These are phyloP conservation scores for Cathartes aura DNA, from an alignment of 2,113 vertebrate genomes.

Conservation along the genomic window DNA sequence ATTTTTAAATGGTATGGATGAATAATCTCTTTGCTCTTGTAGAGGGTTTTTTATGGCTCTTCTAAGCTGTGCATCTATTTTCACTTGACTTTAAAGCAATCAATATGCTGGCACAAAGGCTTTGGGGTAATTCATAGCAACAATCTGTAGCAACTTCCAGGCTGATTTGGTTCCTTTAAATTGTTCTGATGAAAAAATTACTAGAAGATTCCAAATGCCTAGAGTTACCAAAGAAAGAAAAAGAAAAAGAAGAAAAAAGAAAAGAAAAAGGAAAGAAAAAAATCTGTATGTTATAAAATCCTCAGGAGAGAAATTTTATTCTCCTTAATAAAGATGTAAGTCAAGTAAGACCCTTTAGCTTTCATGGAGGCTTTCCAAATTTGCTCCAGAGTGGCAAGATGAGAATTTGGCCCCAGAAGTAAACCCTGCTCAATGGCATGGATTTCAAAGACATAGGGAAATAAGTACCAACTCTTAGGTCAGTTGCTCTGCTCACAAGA, in stretches of 20 bases:
- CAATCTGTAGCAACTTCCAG: constrained; percentile 40
- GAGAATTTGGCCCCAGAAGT: background rate
- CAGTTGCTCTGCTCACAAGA: background rate
- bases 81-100: constrained; percentile 58
- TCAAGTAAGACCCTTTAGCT: background rate
- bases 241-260: background rate
- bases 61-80: constrained; percentile 54
- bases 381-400: background rate
- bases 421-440: background rate
- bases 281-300: background rate
- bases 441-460: background rate
- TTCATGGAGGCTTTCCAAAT: background rate
- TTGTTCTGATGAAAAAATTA: constrained; percentile 25
- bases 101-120: constrained; percentile 46
- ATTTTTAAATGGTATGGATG: constrained; percentile 31
- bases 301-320: background rate
- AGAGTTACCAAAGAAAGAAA: background rate
- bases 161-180: constrained; percentile 41
- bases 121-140: constrained; percentile 59
- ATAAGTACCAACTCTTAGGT: background rate
- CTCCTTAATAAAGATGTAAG: background rate
- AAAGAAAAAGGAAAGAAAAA: background rate
- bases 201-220: background rate
- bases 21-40: constrained; percentile 48
- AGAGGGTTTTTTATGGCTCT: constrained; percentile 24